Base-by-base conservation (phyloP, 2,888 invertebrate genomes). In the Ennomos quercinarius region DNA sequence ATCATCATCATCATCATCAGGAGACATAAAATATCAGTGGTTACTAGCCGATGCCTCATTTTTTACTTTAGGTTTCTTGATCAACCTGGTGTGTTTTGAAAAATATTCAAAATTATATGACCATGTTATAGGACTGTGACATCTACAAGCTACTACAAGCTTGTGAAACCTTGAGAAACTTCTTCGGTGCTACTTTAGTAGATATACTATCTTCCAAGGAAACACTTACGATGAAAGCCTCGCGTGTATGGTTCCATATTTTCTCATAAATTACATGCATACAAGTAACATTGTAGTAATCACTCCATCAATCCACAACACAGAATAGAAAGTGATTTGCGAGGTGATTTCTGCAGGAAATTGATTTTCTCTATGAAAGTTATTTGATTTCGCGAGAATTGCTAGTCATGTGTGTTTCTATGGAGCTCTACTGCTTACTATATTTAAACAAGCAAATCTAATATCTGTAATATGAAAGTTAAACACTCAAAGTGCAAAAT, bases 301-400 rank as follows among this genome's bases (percentile, higher is more conserved):
- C 64, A 59, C 64, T 58, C 50, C 61, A 61, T 64, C 64, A 59
- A 46, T 56, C 65, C 44, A 52, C 62, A 47, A 38, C 62, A 60
- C 53, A 59, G 61, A 61, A 62, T 70, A 73, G 78, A 78, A 78
- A 78, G 78, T 78, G 76, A 73, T 72, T 70, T 66, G 56, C 64
- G 61, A 53, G 60, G 47, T 62, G 66, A 67, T 70, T 70, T 70
- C 66, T 70, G 65, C 68, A 68, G 69, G 73, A 78, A 76, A 79
- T 76, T 73, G 75, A 76, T 78, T 68, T 68, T 68, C 66, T 47
- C 59, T 63, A 64, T 60, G 66, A 68, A 68, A 68, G 68, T 63
- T 63, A 63, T 63, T 64, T 41, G 38, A 59, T 55, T 57, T 55
- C 17, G 48, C 52, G 59, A 57, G 55, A 60, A 57, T 49, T 38